Base-by-base conservation (phyloP, 1,140 invertebrate genomes). In the Drosophila navojoa region DNA sequence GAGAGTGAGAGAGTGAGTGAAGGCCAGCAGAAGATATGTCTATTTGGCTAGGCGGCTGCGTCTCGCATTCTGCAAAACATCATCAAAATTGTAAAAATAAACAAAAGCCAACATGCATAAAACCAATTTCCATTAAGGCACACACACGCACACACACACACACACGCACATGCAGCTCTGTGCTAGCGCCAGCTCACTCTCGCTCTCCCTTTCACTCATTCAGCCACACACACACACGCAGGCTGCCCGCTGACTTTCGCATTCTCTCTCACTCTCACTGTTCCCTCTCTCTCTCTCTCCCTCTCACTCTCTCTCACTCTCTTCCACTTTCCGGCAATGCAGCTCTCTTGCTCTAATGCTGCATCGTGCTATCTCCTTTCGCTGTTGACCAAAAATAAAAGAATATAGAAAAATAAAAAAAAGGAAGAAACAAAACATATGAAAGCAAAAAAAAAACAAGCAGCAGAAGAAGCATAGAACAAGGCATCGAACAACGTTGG, bases 81-180 rank as follows among this genome's bases (percentile, higher is more conserved):
- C 85, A 89, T 82, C 85, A 89, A 89, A 89, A 89, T 90, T 90
- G 85, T 89, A 89, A 89, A 89, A 89, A 89, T 84, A 89, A 89
- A 89, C 85, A 89, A 89, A 89, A 84, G 79, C 77, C 79, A 89
- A 90, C 84, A 89, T 89, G 84, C 84, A 89, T 84, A 89, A 89
- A 89, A 89, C 84, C 84, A 89, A 89, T 89, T 89, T 89, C 84
- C 84, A 89, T 89, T 89, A 89, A 76, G 84, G 58, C 84, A 53
- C 75, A 58, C 54, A 73, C 50, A 64, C 73, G 60, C 49, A 32
- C 38, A 45, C 50, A 58, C 35, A 54, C 35, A 57, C 54, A 32
- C 22, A 77, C 53, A 81, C 75, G 71, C 81, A 81, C 32, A 68
- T 86, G 81, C 78, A 86, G 61, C 70, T 71, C 64, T 70, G 68